Percentiles rank a stretch among this genome's conserved stretches.
Evolutionary conservation across 2,888 invertebrate species (phyloP).

Genomic region (Ophion ventricosus): DNA sequence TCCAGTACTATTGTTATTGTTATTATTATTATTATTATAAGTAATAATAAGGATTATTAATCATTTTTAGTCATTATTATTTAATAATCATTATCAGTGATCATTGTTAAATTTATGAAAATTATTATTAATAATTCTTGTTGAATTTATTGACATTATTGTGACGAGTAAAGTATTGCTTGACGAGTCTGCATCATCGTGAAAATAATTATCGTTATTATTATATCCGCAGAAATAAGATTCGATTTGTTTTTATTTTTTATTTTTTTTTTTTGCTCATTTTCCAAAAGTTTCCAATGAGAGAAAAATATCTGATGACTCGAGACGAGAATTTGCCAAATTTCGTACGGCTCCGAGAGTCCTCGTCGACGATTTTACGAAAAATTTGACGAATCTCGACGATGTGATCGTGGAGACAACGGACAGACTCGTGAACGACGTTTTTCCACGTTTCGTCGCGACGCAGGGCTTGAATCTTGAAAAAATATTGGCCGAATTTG

Average conservation of each 20-base stretch:
- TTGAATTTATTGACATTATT: not conserved
- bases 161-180: not conserved
- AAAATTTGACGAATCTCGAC: conserved; percentile 26
- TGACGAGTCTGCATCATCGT: not conserved
- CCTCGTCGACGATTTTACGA: not conserved
- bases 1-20: not conserved
- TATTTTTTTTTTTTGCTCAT: not conserved
- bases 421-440: not conserved
- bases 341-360: not conserved
- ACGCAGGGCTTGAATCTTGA: conserved; percentile 52
- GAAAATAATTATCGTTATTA: not conserved
- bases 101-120: not conserved
- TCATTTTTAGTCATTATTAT: too few species aligned
- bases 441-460: conserved; percentile 23
- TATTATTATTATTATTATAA: not conserved
- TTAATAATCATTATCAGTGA: not conserved
- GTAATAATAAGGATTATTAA: not conserved
- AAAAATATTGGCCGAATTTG: conserved; percentile 49
- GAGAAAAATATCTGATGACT: conserved; percentile 16
- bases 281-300: not conserved
- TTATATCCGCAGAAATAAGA: not conserved
- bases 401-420: not conserved
- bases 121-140: not conserved
- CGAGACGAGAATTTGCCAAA: conserved; percentile 5
- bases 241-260: not conserved